These are phyloP conservation scores for Orycteropus afer DNA, from an alignment of 2,113 vertebrate genomes.

Conservation along the genomic window DNA sequence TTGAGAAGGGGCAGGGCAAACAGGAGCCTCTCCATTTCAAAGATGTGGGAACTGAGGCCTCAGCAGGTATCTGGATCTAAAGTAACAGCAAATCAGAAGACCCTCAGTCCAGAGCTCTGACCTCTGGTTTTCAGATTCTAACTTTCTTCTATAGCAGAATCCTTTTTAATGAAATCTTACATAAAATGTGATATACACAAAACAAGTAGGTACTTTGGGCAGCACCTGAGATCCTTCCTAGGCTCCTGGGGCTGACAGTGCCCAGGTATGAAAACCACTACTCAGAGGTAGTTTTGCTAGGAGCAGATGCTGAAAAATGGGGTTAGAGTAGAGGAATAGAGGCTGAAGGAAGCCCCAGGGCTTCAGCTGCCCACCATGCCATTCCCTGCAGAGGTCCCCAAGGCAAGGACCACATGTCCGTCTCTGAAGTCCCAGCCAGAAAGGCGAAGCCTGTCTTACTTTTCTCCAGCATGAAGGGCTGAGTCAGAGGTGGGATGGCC, in stretches of 20 bases:
- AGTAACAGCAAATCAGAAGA: background rate
- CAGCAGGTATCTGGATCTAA: background rate
- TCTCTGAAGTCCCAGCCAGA: background rate
- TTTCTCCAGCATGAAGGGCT: constrained; percentile 65
- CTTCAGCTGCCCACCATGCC: background rate
- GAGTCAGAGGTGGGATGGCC: constrained; percentile 48
- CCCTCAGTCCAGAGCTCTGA: background rate
- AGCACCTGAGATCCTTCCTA: background rate
- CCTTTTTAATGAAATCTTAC: background rate
- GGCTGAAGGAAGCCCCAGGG: background rate
- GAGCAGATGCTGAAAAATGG: background rate
- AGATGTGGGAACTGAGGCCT: background rate
- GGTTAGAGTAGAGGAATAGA: background rate
- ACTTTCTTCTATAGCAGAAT: background rate
- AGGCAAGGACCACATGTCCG: rapidly evolving
- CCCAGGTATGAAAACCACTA: background rate
- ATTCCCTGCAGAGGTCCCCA: rapidly evolving
- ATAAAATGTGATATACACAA: background rate
- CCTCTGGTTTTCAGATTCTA: background rate
- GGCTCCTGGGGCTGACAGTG: background rate
- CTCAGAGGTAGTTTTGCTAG: background rate
- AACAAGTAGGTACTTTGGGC: background rate
- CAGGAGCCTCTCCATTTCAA: background rate
- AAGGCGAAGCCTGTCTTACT: background rate
- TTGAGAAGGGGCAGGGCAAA: background rate